Percentiles rank a stretch among this genome's conserved stretches.
Conservation (phyloP, 2,113 vertebrate genomes). For the Craseonycteris thonglongyai region DNA sequence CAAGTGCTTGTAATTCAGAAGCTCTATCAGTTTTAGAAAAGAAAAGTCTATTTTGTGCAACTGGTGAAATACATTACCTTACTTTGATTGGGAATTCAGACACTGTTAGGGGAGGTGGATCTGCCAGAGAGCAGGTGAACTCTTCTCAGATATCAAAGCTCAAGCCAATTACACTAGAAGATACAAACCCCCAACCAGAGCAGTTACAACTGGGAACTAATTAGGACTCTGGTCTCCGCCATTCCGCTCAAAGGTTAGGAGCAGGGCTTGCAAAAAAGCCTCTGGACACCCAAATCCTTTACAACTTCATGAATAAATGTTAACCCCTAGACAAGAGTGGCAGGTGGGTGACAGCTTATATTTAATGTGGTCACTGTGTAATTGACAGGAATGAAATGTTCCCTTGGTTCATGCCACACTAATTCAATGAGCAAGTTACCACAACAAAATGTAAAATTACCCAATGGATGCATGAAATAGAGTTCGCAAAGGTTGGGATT, state of each 20-base stretch:
- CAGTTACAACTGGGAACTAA: neutral
- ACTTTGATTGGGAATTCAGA: neutral
- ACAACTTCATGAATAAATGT: neutral
- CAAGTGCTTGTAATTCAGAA: neutral
- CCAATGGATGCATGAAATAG: neutral
- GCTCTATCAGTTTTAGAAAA: neutral
- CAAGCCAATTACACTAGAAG: neutral
- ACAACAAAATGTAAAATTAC: neutral
- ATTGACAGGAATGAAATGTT: neutral
- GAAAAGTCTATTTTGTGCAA: neutral
- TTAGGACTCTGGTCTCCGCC: neutral
- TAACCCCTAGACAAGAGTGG: neutral
- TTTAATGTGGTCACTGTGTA: neutral
- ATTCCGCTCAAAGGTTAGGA: neutral
- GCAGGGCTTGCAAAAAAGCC: neutral
- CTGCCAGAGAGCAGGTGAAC: neutral
- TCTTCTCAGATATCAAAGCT: neutral
- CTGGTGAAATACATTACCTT: neutral
- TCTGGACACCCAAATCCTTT: neutral
- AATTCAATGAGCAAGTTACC: neutral
- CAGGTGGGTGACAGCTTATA: neutral
- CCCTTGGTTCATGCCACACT: neutral
- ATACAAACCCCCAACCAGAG: neutral
- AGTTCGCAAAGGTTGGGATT: neutral
- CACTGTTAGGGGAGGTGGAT: neutral